phyloP scores from a whole-genome alignment of 2,113 vertebrate species.

The Cyprinus carpio region DNA sequence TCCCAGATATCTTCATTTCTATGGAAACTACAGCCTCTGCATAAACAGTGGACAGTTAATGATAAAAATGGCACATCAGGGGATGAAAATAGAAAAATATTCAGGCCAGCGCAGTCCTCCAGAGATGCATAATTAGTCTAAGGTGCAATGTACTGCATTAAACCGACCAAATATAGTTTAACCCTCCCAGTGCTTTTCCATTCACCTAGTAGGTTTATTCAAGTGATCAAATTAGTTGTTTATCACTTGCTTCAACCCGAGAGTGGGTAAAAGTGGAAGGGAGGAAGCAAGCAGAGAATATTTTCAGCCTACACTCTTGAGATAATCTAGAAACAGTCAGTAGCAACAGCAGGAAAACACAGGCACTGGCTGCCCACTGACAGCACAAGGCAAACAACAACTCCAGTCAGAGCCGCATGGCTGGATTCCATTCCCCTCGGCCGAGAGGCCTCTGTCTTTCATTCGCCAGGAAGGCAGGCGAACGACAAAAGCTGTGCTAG shows the following conservation, averaged over 20 bases:
- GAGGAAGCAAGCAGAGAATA: slow-evolving; percentile 36
- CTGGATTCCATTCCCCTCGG: slow-evolving; percentile 49
- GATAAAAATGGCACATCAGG: slow-evolving; percentile 61
- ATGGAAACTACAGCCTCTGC: slow-evolving; percentile 57
- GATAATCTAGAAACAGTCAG: slow-evolving; percentile 39
- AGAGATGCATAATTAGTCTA: slow-evolving; percentile 4
- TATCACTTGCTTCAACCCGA: not conserved
- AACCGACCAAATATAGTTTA: not conserved
- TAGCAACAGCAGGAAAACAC: slow-evolving; percentile 34
- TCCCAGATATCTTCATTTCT: slow-evolving; percentile 62
- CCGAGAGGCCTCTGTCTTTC: not conserved
- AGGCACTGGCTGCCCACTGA: slow-evolving; percentile 55
- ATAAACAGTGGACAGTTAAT: slow-evolving; percentile 62
- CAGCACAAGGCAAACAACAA: slow-evolving; percentile 49
- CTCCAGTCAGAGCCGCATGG: slow-evolving; percentile 44
- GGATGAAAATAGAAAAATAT: slow-evolving; percentile 45
- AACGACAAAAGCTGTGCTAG: slow-evolving; percentile 15
- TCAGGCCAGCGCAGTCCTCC: not conserved
- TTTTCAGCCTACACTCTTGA: slow-evolving; percentile 54
- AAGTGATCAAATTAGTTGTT: not conserved
- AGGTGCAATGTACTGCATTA: not conserved
- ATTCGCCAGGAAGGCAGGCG: slow-evolving; percentile 16
- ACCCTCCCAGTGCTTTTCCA: not conserved
- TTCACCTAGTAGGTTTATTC: not conserved
- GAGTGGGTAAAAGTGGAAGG: not conserved